A percentile compares a stretch with the other conserved stretches of the same genome.
These are phyloP conservation scores for Hemiscyllium ocellatum DNA, from an alignment of 2,113 vertebrate genomes.

Conservation along the genomic window DNA sequence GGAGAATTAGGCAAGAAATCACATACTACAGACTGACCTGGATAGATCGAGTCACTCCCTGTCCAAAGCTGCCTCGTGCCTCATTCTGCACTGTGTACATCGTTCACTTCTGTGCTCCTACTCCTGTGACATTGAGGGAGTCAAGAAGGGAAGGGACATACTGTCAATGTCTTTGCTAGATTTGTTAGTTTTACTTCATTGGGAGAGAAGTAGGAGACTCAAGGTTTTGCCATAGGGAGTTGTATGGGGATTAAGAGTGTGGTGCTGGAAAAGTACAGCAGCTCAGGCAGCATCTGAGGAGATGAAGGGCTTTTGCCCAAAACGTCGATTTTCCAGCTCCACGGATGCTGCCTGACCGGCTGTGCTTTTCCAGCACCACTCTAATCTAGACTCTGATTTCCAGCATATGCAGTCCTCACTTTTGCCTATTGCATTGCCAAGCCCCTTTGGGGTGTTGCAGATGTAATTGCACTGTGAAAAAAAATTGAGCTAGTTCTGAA, in stretches of 20 bases:
- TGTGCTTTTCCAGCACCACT: no score
- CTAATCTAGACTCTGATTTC: no score
- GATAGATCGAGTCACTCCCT: background rate
- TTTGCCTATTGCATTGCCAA: background rate
- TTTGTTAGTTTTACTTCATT: background rate
- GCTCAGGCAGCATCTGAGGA: no score
- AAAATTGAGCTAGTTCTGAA: background rate
- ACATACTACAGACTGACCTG: background rate
- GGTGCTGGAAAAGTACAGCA: no score
- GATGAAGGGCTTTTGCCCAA: no score
- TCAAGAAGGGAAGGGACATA: background rate
- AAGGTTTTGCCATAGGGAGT: background rate
- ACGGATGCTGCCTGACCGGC: no score
- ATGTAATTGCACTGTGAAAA: background rate
- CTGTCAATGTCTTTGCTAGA: background rate
- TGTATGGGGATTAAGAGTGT: background rate
- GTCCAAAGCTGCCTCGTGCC: background rate
- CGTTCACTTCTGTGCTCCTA: background rate
- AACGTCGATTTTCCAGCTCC: no score
- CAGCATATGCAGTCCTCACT: no score
- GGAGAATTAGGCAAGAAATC: background rate
- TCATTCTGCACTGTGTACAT: background rate
- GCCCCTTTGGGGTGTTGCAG: background rate
- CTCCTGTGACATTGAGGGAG: background rate
- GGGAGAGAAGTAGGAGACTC: background rate